phyloP scores from a whole-genome alignment of 2,797 vertebrate genomes.

The Anguilla anguilla region DNA sequence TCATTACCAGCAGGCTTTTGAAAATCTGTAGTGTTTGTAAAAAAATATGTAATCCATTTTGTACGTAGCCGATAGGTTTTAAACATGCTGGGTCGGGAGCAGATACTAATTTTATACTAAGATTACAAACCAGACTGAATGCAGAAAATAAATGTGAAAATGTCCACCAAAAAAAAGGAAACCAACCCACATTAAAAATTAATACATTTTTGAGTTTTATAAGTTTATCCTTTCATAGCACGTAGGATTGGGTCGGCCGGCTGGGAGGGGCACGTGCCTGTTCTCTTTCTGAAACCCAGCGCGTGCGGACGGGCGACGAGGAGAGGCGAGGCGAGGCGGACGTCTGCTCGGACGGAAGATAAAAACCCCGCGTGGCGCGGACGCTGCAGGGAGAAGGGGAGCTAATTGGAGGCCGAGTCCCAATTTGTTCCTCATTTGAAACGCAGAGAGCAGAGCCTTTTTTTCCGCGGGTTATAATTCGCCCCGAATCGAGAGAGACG shows the following conservation, averaged over 20 bases:
- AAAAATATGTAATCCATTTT: too few species aligned
- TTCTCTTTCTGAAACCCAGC: background rate
- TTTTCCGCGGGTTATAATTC: background rate
- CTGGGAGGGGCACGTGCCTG: background rate
- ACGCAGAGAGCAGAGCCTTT: background rate
- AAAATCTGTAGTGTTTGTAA: too few species aligned
- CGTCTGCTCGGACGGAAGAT: too few species aligned
- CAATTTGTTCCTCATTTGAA: conserved; percentile 6
- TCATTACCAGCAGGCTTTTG: too few species aligned
- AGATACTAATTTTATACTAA: too few species aligned
- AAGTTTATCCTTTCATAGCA: background rate
- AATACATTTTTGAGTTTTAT: too few species aligned
- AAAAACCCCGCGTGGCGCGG: background rate
- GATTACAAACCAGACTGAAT: too few species aligned
- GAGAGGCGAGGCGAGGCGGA: background rate
- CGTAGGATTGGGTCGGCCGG: background rate
- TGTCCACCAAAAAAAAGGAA: too few species aligned
- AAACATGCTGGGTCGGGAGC: too few species aligned
- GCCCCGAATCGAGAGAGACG: background rate
- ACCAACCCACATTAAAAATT: too few species aligned
- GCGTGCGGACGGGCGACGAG: background rate
- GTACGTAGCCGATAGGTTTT: too few species aligned
- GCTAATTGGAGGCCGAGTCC: background rate
- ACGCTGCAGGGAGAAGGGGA: background rate
- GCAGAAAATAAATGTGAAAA: too few species aligned